Conservation (phyloP, 2,888 invertebrate genomes). For the Bimastos eiseni region DNA sequence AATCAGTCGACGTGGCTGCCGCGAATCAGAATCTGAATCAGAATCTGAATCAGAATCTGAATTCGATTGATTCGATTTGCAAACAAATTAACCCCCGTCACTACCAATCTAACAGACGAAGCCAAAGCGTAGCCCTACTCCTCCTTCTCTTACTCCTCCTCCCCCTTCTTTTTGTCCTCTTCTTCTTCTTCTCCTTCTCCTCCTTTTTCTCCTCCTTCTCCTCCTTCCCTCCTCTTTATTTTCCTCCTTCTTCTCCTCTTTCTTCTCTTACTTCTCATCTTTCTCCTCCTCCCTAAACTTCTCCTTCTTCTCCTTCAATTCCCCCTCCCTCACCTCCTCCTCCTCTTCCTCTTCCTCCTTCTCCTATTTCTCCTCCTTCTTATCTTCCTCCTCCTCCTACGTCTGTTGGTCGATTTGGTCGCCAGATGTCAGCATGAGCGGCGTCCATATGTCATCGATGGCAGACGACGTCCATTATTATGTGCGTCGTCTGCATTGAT, state of each 20-base stretch:
- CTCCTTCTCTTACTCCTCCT: neutral
- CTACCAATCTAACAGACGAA: neutral
- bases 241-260: neutral
- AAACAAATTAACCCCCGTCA: slow-evolving; percentile 16
- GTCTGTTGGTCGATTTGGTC: neutral
- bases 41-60: slow-evolving; percentile 17
- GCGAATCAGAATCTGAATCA: neutral
- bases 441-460: neutral
- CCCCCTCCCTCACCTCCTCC: too few relatives aligned
- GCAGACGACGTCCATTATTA: neutral
- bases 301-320: too few relatives aligned
- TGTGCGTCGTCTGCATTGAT: neutral
- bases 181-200: neutral
- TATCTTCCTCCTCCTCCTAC: too few relatives aligned
- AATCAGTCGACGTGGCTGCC: neutral
- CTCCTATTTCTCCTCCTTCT: too few relatives aligned
- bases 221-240: too few relatives aligned
- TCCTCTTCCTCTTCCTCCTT: too few relatives aligned
- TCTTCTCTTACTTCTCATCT: neutral
- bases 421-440: neutral
- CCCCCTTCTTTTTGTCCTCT: too few relatives aligned
- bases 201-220: neutral
- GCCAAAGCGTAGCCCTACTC: neutral
- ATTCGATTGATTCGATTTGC: slow-evolving; percentile 21
- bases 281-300: neutral